Base-by-base conservation (phyloP, 2,113 vertebrate genomes). In the Ceyx margarethae region DNA sequence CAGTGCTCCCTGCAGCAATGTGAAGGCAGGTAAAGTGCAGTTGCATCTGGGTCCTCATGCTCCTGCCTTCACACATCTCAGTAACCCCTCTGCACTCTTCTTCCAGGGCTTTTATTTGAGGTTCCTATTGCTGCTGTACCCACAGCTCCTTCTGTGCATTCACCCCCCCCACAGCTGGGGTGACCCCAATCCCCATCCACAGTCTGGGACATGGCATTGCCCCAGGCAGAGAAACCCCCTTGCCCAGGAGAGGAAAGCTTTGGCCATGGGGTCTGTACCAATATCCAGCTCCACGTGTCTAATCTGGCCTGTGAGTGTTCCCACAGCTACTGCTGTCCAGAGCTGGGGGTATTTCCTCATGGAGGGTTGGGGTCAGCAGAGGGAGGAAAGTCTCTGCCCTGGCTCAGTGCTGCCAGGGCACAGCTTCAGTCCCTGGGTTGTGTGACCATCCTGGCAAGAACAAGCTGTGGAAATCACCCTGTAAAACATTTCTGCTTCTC, bases 221-320 rank as follows among this genome's bases (percentile, higher is more conserved):
- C 23, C 18, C 69, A n/a, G 0, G 0, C 37, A n/a, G 1, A 2
- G 33, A 74, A 33, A 21, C 6, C 20, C 37, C 23, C 23, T 25
- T 13, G 33, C 33, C 46, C 40, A 26, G 26, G 12, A 26, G 21
- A 50, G 64, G 50, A 53, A 40, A 60, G 4, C 20, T 61, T 61
- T 61, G 46, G 25, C 33, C 26, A 5, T 10, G 13, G 28, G 9
- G 6, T 48, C 61, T 42, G 14, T 29, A 28, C 40, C 26, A 22
- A 8, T 13, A 19, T 60, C 33, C 19, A 11, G 6, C 25, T 61
- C 33, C 51, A 22, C 1, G 0, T 25, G 51, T 35, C 40, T 25
- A 1, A 48, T 5, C 46, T 79, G 73, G 35, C 23, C 33, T 57
- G 35, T 20, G 29, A 22, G 11, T 4, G 22, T 11, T 50, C 3